Conservation (phyloP, 1,140 invertebrate species). For the Radopholus similis region DNA sequence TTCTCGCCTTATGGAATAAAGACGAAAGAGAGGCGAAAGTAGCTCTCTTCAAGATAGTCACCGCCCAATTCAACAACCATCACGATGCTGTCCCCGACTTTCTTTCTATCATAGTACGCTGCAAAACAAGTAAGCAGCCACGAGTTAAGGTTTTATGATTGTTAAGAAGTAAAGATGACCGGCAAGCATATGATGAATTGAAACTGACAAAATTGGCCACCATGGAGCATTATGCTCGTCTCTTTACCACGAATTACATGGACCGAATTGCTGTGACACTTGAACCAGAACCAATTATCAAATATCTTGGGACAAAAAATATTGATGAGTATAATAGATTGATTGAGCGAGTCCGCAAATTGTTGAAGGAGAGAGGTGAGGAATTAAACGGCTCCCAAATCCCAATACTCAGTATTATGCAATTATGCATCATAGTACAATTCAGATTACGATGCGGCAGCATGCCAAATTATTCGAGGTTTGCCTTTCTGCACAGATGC, state of each 20-base stretch:
- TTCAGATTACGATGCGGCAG: conserved; percentile 4
- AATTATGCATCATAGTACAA: neutral
- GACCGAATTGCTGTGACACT: neutral
- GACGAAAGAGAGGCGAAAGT: neutral
- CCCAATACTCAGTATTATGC: neutral
- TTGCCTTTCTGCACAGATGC: conserved; percentile 24
- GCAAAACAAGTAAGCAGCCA: neutral
- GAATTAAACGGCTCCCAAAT: neutral
- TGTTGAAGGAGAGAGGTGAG: neutral
- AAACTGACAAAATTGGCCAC: neutral
- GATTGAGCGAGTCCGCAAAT: neutral
- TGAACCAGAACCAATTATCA: neutral
- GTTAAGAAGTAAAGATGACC: neutral
- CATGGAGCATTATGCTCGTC: neutral
- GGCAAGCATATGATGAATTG: neutral
- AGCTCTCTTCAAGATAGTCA: neutral
- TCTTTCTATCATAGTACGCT: neutral
- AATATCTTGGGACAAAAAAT: neutral
- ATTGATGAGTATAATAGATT: neutral
- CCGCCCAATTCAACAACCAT: neutral
- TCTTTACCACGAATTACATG: neutral
- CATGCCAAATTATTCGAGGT: conserved; percentile 20
- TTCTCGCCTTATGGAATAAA: neutral
- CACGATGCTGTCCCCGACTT: neutral
- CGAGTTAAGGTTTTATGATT: neutral